Base-by-base conservation (phyloP, 2,888 invertebrate species). In the Trileptium ribeirensis region DNA sequence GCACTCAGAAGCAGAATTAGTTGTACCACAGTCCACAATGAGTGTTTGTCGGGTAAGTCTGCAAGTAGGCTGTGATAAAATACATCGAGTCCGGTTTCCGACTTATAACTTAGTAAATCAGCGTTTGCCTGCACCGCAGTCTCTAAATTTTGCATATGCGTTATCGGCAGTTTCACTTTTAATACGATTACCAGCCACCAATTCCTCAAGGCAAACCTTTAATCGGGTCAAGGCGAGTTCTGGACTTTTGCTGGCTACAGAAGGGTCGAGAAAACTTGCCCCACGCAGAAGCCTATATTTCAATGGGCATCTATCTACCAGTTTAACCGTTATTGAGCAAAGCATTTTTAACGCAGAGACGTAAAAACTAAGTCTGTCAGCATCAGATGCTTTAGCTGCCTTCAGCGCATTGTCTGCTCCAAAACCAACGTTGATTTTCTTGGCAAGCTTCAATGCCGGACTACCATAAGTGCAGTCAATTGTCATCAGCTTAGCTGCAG, bases 1-100 rank as follows among this genome's bases (percentile, higher is more conserved):
- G 85, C 84, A 67, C 84, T 85, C 8, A 85, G 77, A 3, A 85
- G 36, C 37, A 85, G 79, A 33, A 81, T 75, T n/a, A 79, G 64
- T n/a, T 64, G 19, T 24, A 64, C 19, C 64, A 64, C 64, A 24
- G 19, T n/a, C 64, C 64, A 64, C n/a, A 64, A 64, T 24, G 19
- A 19, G 64, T 64, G 64, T 24, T 24, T n/a, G n/a, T n/a, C n/a
- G n/a, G n/a, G n/a, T n/a, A n/a, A n/a, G n/a, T n/a, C n/a, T n/a
- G n/a, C n/a, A n/a, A n/a, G n/a, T n/a, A n/a, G n/a, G n/a, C n/a
- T n/a, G n/a, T n/a, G n/a, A n/a, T n/a, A n/a, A n/a, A n/a, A n/a
- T n/a, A n/a, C n/a, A n/a, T n/a, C n/a, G n/a, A n/a, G n/a, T n/a
- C n/a, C n/a, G n/a, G n/a, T n/a, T n/a, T n/a, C n/a, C n/a, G n/a